phyloP scores from a whole-genome alignment of 2,113 vertebrate species.

The Sphyrna mokarran region DNA sequence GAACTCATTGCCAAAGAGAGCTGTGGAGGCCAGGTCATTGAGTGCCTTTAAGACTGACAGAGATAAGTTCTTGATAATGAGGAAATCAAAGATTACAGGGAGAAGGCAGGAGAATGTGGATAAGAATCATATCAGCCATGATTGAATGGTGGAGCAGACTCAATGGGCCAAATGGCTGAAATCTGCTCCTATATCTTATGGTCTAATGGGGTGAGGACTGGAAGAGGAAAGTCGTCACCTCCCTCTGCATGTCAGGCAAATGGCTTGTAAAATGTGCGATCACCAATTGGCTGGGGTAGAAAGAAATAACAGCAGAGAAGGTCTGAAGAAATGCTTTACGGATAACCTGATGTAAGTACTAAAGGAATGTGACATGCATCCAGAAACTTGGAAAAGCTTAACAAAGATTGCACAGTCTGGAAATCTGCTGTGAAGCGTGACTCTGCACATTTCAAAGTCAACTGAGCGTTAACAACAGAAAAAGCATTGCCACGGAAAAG shows the following conservation, averaged over 20 bases:
- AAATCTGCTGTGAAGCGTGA: neutral
- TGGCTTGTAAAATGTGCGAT: neutral
- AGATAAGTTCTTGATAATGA: too few species aligned
- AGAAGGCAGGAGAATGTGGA: too few species aligned
- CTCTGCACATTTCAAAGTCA: slow-evolving; percentile 8
- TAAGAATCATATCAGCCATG: too few species aligned
- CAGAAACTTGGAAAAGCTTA: slow-evolving; percentile 20
- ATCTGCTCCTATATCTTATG: too few species aligned
- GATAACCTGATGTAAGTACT: slow-evolving; percentile 23
- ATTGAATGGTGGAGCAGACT: too few species aligned
- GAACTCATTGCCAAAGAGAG: too few species aligned
- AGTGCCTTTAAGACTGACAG: too few species aligned
- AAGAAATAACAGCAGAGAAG: neutral
- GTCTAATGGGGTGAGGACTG: neutral
- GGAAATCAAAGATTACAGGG: too few species aligned
- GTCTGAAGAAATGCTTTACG: neutral
- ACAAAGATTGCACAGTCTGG: slow-evolving; percentile 4
- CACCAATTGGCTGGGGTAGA: neutral
- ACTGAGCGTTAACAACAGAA: neutral
- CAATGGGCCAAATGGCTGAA: too few species aligned
- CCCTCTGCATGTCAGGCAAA: neutral
- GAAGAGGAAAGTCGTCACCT: neutral
- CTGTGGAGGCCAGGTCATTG: too few species aligned
- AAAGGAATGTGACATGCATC: slow-evolving; percentile 17
- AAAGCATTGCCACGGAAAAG: neutral